Base-by-base conservation (phyloP, 2,113 vertebrate species). In the Chaetops frenatus region DNA sequence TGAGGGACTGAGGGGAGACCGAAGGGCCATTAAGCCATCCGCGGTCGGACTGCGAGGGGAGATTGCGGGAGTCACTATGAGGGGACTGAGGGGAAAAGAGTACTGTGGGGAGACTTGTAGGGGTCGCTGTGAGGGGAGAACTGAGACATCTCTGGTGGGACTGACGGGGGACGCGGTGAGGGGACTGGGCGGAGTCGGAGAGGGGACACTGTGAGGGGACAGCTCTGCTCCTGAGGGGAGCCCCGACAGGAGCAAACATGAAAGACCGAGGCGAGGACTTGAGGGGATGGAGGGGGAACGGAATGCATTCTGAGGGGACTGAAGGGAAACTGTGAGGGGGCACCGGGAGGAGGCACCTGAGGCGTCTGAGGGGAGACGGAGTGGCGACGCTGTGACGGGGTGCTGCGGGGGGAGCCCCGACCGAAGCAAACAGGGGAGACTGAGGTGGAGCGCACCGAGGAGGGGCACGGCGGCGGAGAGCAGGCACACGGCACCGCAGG, bases 211-310 rank as follows among this genome's bases (percentile, higher is more conserved):
- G 28, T 6, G 74, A 66, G 31, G 33, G 15, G 15, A 45, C 64
- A 53, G 25, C 57, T 15, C 44, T 5, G 25, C 25, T 67, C 25
- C 53, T 67, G 36, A 58, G 21, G 56, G 28, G n/a, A 61, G 23
- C 38, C 38, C 33, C 10, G 18, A 38, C 12, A 61, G 28, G 10
- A 70, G 38, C 56, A 33, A 56, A 56, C 29, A 38, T 24, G 33
- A 33, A n/a, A 47, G 64, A 54, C 19, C 12, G n/a, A 38, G 23
- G 38, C 23, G 19, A 61, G 23, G 64, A 77, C 33, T 15, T 31
- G 15, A 5, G 12, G 9, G 6, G 1, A 2, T 6, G 2, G 4
- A 10, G 8, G 3, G 9, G 6, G 27, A 8, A 40, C 29, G 36
- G 33, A 28, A 40, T 20, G 44, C 22, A 12, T 31, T 48, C 29